Percentiles rank a stretch among this genome's conserved stretches.
Conservation (phyloP, 2,888 invertebrate genomes). For the Troilus luridus region DNA sequence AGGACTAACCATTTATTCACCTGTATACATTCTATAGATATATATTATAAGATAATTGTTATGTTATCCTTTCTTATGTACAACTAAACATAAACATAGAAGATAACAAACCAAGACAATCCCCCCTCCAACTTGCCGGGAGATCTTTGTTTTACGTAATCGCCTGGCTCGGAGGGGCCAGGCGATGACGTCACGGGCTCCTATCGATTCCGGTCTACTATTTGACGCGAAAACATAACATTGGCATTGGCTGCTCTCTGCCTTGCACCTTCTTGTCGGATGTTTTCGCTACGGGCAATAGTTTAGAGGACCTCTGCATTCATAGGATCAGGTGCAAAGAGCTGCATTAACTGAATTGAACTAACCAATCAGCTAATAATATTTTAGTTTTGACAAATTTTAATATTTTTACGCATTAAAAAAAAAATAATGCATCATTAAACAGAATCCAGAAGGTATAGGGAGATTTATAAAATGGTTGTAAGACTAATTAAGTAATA, state of each 20-base stretch:
- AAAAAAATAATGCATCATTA: too few relatives aligned
- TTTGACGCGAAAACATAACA: constrained; percentile 58
- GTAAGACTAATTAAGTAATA: too few relatives aligned
- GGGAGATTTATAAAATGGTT: too few relatives aligned
- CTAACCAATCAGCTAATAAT: neutral
- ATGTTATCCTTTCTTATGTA: neutral
- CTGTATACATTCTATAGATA: too few relatives aligned
- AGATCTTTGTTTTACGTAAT: constrained; percentile 46
- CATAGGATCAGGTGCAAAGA: neutral
- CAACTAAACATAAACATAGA: neutral
- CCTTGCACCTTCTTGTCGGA: neutral
- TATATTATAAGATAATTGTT: neutral
- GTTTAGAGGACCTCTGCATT: neutral
- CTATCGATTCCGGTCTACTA: constrained; percentile 57
- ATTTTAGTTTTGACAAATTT: too few relatives aligned
- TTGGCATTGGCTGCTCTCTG: neutral
- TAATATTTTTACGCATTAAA: too few relatives aligned
- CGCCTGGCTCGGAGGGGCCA: neutral
- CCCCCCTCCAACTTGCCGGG: neutral
- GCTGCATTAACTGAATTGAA: neutral
- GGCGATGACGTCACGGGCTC: constrained; percentile 36
- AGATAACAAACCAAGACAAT: neutral
- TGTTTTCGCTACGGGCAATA: neutral
- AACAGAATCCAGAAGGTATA: too few relatives aligned
- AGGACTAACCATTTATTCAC: too few relatives aligned